These are phyloP conservation scores for Osmerus eperlanus DNA, from an alignment of 2,113 vertebrate species.

Conservation along the genomic window DNA sequence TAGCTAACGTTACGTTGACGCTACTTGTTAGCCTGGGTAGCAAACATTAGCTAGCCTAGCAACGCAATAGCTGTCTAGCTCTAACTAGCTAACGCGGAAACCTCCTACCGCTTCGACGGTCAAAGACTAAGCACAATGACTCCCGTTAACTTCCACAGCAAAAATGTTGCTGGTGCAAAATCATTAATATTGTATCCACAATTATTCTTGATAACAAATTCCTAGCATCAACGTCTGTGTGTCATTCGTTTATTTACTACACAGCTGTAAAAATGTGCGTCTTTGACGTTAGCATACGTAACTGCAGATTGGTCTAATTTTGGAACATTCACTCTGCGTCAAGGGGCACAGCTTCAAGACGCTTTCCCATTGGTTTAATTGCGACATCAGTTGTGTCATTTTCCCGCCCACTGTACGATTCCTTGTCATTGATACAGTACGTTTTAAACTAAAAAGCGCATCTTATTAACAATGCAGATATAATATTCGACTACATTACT, in stretches of 20 bases:
- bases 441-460: not conserved
- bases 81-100: not conserved
- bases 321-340: slow-evolving; percentile 47
- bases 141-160: too few relatives aligned
- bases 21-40: too few relatives aligned
- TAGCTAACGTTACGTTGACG: not conserved
- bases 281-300: slow-evolving; percentile 34
- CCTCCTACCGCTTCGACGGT: too few relatives aligned
- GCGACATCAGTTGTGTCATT: slow-evolving; percentile 34
- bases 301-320: slow-evolving; percentile 67
- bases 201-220: too few relatives aligned
- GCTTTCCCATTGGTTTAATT: slow-evolving; percentile 40
- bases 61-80: not conserved
- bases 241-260: slow-evolving; percentile 76
- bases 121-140: too few relatives aligned
- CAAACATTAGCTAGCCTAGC: not conserved
- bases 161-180: too few relatives aligned
- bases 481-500: too few relatives aligned
- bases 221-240: slow-evolving; percentile 13
- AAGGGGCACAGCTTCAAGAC: slow-evolving; percentile 25
- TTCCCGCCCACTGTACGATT: slow-evolving; percentile 20
- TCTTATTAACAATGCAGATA: not conserved
- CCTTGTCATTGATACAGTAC: not conserved
- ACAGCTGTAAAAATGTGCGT: slow-evolving; percentile 41
- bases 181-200: too few relatives aligned